Percentiles rank a stretch among this genome's conserved stretches.
Conservation (phyloP, 2,113 vertebrate species). For the Hippocampus abdominalis region DNA sequence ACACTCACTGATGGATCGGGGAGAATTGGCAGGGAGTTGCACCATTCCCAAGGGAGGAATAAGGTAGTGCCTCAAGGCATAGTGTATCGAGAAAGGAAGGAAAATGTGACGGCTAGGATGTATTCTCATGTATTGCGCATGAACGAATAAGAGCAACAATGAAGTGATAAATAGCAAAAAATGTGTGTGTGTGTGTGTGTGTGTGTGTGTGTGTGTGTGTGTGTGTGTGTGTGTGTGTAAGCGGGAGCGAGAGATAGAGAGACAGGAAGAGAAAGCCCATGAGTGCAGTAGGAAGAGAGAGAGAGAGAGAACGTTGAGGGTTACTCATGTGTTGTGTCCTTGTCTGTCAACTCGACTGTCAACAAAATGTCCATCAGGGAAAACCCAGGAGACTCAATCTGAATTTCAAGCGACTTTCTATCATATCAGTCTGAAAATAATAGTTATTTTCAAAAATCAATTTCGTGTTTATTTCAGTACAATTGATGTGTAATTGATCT, state of each 20-base stretch:
- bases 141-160: constrained; percentile 17
- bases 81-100: neutral
- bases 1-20: constrained; percentile 46
- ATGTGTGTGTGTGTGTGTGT: neutral
- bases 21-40: constrained; percentile 56
- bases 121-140: constrained; percentile 7
- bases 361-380: constrained; percentile 38
- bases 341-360: constrained; percentile 38
- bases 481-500: too few species aligned
- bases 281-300: neutral
- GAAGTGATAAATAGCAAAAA: constrained; percentile 14
- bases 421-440: constrained; percentile 4
- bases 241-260: neutral
- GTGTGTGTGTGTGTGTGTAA: neutral
- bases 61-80: constrained; percentile 39
- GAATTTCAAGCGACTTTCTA: constrained; percentile 26
- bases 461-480: too few species aligned
- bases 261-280: neutral
- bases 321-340: constrained; percentile 38
- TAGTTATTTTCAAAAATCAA: neutral
- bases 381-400: constrained; percentile 12
- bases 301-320: neutral
- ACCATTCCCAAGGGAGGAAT: constrained; percentile 42
- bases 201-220: neutral
- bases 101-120: neutral